phyloP scores from a whole-genome alignment of 2,888 invertebrate genomes.

The Lasioglossum malachurum region DNA sequence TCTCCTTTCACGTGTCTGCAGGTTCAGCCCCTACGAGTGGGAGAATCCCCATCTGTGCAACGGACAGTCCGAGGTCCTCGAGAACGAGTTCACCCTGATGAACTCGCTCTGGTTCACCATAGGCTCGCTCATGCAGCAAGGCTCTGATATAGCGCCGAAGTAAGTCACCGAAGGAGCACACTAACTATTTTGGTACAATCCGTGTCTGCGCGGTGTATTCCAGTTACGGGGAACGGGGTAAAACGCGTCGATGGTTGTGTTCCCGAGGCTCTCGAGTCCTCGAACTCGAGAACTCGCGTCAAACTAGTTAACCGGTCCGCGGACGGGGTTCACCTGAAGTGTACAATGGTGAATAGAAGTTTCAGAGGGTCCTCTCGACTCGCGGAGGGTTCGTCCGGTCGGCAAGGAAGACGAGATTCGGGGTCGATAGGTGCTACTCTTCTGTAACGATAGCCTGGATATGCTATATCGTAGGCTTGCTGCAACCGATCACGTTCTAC shows the following conservation, averaged over 20 bases:
- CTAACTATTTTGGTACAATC: constrained; percentile 20
- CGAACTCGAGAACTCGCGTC: constrained; percentile 2
- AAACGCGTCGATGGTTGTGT: background rate
- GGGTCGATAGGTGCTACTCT: constrained; percentile 52
- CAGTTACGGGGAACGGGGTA: background rate
- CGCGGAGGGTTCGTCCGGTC: background rate
- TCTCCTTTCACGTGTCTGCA: constrained; percentile 85
- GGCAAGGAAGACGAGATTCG: constrained; percentile 32
- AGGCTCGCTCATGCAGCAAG: constrained; percentile 96
- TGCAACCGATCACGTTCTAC: constrained; percentile 76
- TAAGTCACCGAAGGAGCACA: constrained; percentile 86
- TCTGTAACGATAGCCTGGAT: constrained; percentile 62
- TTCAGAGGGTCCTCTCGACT: constrained; percentile 7
- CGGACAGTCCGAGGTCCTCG: constrained; percentile 93
- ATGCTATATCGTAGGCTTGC: constrained; percentile 84
- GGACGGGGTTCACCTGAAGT: constrained; percentile 25
- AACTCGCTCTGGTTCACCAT: constrained; percentile 98
- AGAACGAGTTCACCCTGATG: constrained; percentile 96
- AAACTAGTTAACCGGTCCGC: background rate
- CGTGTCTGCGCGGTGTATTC: constrained; percentile 19
- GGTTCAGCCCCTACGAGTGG: constrained; percentile 97
- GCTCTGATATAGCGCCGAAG: constrained; percentile 96
- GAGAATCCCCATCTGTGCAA: constrained; percentile 95
- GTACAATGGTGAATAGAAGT: constrained; percentile 18
- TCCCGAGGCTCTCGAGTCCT: background rate